Base-by-base conservation (phyloP, 2,797 vertebrate species). In the Benthosema pterotum region DNA sequence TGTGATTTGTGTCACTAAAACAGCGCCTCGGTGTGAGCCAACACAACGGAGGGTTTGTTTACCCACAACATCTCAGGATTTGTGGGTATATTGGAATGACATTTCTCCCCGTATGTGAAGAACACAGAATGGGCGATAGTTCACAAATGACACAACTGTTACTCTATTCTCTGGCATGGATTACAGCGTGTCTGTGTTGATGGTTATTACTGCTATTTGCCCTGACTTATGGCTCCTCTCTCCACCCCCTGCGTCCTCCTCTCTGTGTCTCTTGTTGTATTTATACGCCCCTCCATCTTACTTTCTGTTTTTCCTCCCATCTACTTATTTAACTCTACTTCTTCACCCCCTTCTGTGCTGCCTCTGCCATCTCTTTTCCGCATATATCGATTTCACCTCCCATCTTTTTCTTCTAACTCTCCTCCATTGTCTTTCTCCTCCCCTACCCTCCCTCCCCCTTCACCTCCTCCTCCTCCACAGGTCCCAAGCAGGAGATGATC, bases 401-500 rank as follows among this genome's bases (percentile, higher is more conserved):
- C 6, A 67, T 18, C 42, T 59, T 14, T 45, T 60, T 49, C 43
- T 9, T 38, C 32, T 38, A 7, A 11, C 2, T 32, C 28, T 32
- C 22, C 22, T 25, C 22, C 32, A 38, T 11, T 12, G 42, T 16
- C 18, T 54, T 9, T 11, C 50, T 45, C 54, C 58, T 47, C 49
- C 65, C 57, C 59, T 25, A 43, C 52, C 50, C 48, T 45, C 42
- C 71, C 60, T 57, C 63, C 43, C 28, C 4, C 63, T 63, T 65
- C 48, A 51, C 75, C 66, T 63, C 72, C 75, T 78, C 75, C 66
- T 63, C 72, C 75, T 78, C 76, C 56, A 13, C 90, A 99, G 97
- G 97, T 60, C 97, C 96, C 58, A 98, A 96, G 87, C 96, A 97
- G 73, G 97, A 98, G 88, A 98, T 96, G 95, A 94, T 98, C 83